Evolutionary conservation across 2,888 invertebrate genomes (phyloP), one percentile per base, ranked within the genome.

Genomic region (Oligia fasciuncula): DNA sequence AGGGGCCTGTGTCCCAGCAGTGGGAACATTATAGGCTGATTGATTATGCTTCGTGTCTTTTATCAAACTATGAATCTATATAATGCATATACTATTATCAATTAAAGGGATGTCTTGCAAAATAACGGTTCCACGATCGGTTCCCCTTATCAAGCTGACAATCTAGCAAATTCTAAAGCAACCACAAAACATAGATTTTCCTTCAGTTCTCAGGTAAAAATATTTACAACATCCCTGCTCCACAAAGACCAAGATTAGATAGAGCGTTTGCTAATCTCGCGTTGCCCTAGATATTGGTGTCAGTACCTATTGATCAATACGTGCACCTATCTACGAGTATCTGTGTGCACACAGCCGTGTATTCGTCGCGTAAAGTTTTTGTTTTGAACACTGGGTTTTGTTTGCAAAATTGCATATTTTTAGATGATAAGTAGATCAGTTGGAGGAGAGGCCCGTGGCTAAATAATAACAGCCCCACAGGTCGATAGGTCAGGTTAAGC

Each of bases 261-360:
- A 73, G 67, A 72, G 46, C 66, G 63, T 81, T 86, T 81, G 86
- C 79, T 88, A 87, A 88, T 83, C 73, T 43, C 14, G 40, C n/a
- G 63, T 65, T 9, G 87, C 62, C 74, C 87, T 70, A 88, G 75
- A 81, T 89, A 85, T 65, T 62, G 74, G 66, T 69, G 72, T 63
- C 69, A 67, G 49, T 75, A 40, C 40, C 5, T 40, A 85, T 89
- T 87, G 86, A 87, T 87, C 82, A 87, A 87, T 83, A 80, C 54
- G 11, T 69, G 67, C 68, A 80, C 65, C 65, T 62, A 49, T 72
- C 4, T 73, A n/a, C n/a, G n/a, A n/a, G n/a, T n/a, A 49, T 71
- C 4, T 73, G n/a, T 77, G 72, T 76, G 71, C 66, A 65, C 76
- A 85, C 29, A 23, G 8, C 35, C 49, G 62, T 66, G 77, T 84